phyloP scores from a whole-genome alignment of 2,797 vertebrate genomes.

The Staurois parvus region DNA sequence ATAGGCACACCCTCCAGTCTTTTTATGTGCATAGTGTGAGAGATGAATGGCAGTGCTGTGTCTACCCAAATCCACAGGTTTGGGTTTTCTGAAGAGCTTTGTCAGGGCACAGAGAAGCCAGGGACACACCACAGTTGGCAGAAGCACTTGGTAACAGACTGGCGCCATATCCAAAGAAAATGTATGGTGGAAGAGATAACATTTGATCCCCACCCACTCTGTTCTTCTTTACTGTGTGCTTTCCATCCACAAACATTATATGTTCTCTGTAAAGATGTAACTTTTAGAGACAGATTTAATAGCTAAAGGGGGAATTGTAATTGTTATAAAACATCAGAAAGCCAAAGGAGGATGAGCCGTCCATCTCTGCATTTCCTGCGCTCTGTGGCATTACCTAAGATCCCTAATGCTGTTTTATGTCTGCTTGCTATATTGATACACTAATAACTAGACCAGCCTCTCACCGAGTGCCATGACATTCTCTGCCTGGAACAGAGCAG shows the following conservation, averaged over 20 bases:
- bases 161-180: too few relatives aligned
- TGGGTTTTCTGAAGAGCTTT: too few relatives aligned
- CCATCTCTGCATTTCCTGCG: conserved; percentile 49
- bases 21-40: too few relatives aligned
- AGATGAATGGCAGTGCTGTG: too few relatives aligned
- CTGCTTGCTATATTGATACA: conserved; percentile 42
- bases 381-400: conserved; percentile 51
- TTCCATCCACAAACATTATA: conserved; percentile 23
- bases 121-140: too few relatives aligned
- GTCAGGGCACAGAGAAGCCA: too few relatives aligned
- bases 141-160: too few relatives aligned
- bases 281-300: conserved; percentile 46
- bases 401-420: conserved; percentile 53
- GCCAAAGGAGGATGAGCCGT: conserved; percentile 34
- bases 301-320: conserved; percentile 47
- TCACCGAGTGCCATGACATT: not conserved
- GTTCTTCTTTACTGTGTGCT: conserved; percentile 10
- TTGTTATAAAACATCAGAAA: conserved; percentile 53
- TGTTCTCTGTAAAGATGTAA: conserved; percentile 9
- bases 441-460: conserved; percentile 34
- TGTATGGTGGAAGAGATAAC: not conserved
- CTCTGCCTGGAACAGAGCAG: not conserved
- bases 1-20: too few relatives aligned
- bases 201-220: not conserved
- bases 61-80: too few relatives aligned